These are phyloP conservation scores for Magallana gigas DNA, from an alignment of 1,140 invertebrate species.

Conservation along the genomic window DNA sequence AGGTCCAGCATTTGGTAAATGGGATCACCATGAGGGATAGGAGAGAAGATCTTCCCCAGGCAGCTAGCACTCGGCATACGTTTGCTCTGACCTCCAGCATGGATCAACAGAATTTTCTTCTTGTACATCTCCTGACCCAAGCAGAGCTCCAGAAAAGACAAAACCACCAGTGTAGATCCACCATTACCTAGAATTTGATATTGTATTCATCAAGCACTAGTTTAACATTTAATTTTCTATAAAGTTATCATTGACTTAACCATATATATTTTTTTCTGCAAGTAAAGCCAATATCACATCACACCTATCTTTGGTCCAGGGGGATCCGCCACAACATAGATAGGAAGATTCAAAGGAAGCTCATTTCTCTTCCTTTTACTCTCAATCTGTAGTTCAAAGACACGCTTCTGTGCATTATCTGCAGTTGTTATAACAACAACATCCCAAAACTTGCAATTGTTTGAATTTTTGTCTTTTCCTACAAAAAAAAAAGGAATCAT, in stretches of 20 bases:
- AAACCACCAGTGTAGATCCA: conserved; percentile 78
- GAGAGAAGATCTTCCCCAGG: conserved; percentile 80
- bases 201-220: neutral
- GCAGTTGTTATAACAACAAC: conserved; percentile 78
- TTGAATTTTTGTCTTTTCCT: conserved; percentile 61
- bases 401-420: conserved; percentile 76
- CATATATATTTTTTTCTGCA: no score
- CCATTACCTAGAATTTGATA: conserved; percentile 77
- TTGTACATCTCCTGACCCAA: conserved; percentile 72
- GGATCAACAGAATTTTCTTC: conserved; percentile 78
- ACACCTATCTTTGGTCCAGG: conserved; percentile 78
- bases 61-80: conserved; percentile 79
- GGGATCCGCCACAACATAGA: conserved; percentile 76
- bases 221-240: neutral
- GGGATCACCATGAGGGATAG: conserved; percentile 75
- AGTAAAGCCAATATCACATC: neutral
- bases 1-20: conserved; percentile 79
- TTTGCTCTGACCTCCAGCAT: conserved; percentile 81
- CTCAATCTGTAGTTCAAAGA: conserved; percentile 76
- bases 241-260: no score
- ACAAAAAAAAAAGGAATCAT: conserved; percentile 41
- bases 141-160: conserved; percentile 70
- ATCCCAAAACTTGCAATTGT: conserved; percentile 76
- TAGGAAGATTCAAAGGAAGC: conserved; percentile 71
- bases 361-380: conserved; percentile 70